Percentiles rank a stretch among this genome's conserved stretches.
These are phyloP conservation scores for Meloe dianella DNA, from an alignment of 2,888 invertebrate genomes.

Conservation along the genomic window DNA sequence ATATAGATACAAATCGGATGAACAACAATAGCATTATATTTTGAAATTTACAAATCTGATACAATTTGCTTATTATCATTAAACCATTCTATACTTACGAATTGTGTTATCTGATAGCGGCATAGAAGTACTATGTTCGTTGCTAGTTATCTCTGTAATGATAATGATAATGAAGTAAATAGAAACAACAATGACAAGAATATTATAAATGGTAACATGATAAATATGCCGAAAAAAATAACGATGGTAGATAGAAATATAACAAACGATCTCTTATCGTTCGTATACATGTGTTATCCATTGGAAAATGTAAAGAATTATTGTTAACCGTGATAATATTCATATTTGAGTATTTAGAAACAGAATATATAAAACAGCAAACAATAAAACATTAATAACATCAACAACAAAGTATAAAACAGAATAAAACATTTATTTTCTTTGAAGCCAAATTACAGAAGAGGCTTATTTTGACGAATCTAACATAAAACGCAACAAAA, in stretches of 20 bases:
- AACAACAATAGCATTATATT: no score
- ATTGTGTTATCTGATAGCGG: slow-evolving; percentile 34
- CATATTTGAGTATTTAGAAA: background rate
- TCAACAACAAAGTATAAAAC: background rate
- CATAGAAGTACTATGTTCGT: slow-evolving; percentile 35
- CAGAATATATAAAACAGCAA: background rate
- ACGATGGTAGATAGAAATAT: no score
- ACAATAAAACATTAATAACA: background rate
- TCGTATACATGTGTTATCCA: background rate
- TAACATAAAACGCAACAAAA: background rate
- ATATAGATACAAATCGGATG: no score
- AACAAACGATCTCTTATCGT: no score
- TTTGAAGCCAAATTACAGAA: background rate
- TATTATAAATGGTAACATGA: background rate
- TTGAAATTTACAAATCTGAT: no score
- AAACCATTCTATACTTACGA: slow-evolving; percentile 33
- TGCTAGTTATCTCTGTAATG: slow-evolving; percentile 44
- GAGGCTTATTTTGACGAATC: background rate
- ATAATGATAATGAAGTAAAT: background rate
- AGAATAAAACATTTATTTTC: background rate
- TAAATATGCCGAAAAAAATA: background rate
- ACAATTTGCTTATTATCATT: background rate
- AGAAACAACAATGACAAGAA: background rate
- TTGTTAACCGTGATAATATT: background rate
- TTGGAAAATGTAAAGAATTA: background rate